A percentile compares a stretch with the other conserved stretches of the same genome.
Evolutionary conservation across 2,888 invertebrate species (phyloP).

Genomic region (Pollenia angustigena): DNA sequence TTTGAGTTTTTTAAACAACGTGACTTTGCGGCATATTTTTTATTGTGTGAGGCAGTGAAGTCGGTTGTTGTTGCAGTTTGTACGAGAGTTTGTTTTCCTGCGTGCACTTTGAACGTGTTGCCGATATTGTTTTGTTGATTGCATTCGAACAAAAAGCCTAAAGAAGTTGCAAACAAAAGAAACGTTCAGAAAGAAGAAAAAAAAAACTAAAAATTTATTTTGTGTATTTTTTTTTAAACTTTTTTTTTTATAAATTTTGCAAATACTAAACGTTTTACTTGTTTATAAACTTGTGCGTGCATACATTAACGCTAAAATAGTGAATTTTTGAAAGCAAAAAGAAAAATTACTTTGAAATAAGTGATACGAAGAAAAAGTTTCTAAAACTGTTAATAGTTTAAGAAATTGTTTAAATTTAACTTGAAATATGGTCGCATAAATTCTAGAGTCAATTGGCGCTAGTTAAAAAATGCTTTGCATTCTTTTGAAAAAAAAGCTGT

Average conservation of each 20-base stretch:
- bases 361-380: constrained; percentile 27
- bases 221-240: neutral
- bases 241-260: constrained; percentile 18
- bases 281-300: constrained; percentile 40
- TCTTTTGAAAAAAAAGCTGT: constrained; percentile 29
- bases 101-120: constrained; percentile 74
- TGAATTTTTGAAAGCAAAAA: constrained; percentile 5
- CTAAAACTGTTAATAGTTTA: constrained; percentile 2
- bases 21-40: constrained; percentile 73
- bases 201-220: constrained; percentile 25
- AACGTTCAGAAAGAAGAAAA: constrained; percentile 6
- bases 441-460: constrained; percentile 51
- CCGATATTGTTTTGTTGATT: constrained; percentile 71
- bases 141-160: constrained; percentile 69
- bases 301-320: constrained; percentile 56
- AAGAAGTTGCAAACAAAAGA: constrained; percentile 63
- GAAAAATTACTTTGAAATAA: neutral
- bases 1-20: constrained; percentile 59
- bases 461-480: neutral
- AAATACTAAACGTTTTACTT: constrained; percentile 48
- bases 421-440: constrained; percentile 37
- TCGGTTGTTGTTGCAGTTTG: constrained; percentile 1
- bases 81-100: constrained; percentile 62
- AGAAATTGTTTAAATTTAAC: constrained; percentile 17
- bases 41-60: constrained; percentile 47